Conservation (phyloP, 2,888 invertebrate genomes). For the Sthenelais limicola region DNA sequence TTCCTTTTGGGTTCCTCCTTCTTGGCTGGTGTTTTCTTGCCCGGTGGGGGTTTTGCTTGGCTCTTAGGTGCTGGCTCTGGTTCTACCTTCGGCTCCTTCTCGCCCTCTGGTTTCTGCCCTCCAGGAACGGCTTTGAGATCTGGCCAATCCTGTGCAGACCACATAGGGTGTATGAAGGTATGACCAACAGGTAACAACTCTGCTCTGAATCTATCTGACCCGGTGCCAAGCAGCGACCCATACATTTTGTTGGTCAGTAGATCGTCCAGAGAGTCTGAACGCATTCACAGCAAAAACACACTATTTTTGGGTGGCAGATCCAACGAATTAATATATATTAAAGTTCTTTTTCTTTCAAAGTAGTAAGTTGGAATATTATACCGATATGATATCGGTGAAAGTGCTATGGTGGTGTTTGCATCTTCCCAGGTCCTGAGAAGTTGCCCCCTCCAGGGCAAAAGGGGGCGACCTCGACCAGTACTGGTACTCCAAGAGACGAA, state of each 20-base stretch:
- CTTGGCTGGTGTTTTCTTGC: conserved; percentile 48
- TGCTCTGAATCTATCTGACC: conserved; percentile 27
- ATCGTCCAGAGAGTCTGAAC: conserved; percentile 34
- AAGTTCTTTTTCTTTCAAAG: too few relatives aligned
- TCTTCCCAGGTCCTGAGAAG: too few relatives aligned
- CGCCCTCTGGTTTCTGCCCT: conserved; percentile 52
- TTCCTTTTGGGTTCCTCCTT: conserved; percentile 51
- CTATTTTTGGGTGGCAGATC: conserved; percentile 30
- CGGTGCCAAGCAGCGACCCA: conserved; percentile 16
- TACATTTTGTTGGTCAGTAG: conserved; percentile 27
- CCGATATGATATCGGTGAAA: too few relatives aligned
- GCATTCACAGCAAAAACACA: neutral
- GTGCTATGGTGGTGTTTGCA: too few relatives aligned
- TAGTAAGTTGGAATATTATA: too few relatives aligned
- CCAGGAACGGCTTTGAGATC: conserved; percentile 42
- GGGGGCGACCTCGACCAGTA: too few relatives aligned
- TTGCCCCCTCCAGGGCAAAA: too few relatives aligned
- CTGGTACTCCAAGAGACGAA: too few relatives aligned
- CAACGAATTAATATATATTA: conserved; percentile 23
- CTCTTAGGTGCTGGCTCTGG: conserved; percentile 44
- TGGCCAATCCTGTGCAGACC: conserved; percentile 41
- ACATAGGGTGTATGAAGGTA: conserved; percentile 30
- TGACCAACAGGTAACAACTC: conserved; percentile 22
- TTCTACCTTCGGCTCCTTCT: conserved; percentile 57
- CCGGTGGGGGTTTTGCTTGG: conserved; percentile 45